phyloP scores from a whole-genome alignment of 2,888 invertebrate genomes.

The Plagodis dolabraria region DNA sequence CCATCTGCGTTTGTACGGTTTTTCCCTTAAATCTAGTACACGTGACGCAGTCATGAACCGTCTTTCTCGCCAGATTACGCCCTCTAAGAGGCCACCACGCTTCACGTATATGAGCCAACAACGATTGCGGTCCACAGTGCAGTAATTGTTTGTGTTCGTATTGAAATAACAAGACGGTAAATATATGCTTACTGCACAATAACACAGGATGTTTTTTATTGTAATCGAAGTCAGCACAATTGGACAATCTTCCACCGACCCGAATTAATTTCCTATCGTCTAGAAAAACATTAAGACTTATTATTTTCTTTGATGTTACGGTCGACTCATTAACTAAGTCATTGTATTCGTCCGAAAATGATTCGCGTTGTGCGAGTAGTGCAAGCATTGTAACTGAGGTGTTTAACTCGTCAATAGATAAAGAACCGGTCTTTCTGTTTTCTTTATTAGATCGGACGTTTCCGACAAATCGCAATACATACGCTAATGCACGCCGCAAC shows the following conservation, averaged over 20 bases:
- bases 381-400: constrained; percentile 1
- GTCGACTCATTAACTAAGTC: not conserved
- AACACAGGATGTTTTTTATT: constrained; percentile 24
- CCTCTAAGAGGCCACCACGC: constrained; percentile 5
- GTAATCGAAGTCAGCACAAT: constrained; percentile 14
- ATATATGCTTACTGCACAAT: constrained; percentile 14
- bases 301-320: constrained; percentile 2
- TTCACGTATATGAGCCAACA: constrained; percentile 4
- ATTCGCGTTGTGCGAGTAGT: constrained; percentile 4
- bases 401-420: constrained; percentile 10
- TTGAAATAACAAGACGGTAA: constrained; percentile 1
- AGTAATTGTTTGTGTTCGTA: constrained; percentile 7
- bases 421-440: constrained; percentile 6
- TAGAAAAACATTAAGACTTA: constrained; percentile 11
- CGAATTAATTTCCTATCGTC: constrained; percentile 16
- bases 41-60: not conserved
- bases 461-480: constrained; percentile 15
- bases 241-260: constrained; percentile 17
- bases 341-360: constrained; percentile 1
- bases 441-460: constrained; percentile 11
- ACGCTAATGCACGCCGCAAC: constrained; percentile 3
- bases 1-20: constrained; percentile 28
- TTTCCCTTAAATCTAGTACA: constrained; percentile 26
- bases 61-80: not conserved
- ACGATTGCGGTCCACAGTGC: constrained; percentile 8